A percentile compares a stretch with the other conserved stretches of the same genome.
These are phyloP conservation scores for Penelope pileata DNA, from an alignment of 2,113 vertebrate species.

Conservation along the genomic window DNA sequence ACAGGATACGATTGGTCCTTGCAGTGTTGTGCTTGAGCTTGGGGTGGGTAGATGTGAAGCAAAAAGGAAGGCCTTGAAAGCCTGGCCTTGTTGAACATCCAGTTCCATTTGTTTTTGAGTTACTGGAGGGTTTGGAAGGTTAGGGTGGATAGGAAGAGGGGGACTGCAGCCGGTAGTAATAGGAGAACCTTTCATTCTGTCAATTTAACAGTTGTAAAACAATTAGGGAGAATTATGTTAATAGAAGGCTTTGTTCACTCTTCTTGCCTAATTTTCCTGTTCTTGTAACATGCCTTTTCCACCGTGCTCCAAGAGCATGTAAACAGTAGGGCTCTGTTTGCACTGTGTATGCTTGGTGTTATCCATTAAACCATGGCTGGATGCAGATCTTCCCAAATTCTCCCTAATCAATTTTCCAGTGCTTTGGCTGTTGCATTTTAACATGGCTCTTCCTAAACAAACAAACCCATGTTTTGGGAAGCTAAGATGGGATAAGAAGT, in stretches of 20 bases:
- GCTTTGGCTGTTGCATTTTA: slow-evolving; percentile 50
- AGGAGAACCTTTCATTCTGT: slow-evolving; percentile 45
- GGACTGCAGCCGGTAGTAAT: slow-evolving; percentile 45
- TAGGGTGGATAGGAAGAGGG: background rate
- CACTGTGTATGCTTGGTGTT: slow-evolving; percentile 49
- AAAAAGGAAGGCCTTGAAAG: background rate
- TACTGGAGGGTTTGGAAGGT: slow-evolving; percentile 38
- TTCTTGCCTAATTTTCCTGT: slow-evolving; percentile 11
- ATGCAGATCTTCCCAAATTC: slow-evolving; percentile 48
- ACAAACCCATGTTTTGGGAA: slow-evolving; percentile 38
- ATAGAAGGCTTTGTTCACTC: slow-evolving; percentile 52
- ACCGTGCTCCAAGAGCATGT: background rate
- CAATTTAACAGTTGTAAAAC: slow-evolving; percentile 65
- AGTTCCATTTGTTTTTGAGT: slow-evolving; percentile 15
- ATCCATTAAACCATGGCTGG: slow-evolving; percentile 40
- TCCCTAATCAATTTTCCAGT: slow-evolving; percentile 65
- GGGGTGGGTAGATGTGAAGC: background rate
- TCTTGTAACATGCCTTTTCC: background rate
- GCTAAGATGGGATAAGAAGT: slow-evolving; percentile 38
- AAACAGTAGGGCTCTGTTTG: slow-evolving; percentile 47
- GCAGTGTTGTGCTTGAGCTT: background rate
- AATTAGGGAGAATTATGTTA: slow-evolving; percentile 66
- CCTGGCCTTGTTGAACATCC: background rate
- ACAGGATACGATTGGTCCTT: background rate
- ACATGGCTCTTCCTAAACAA: slow-evolving; percentile 53